phyloP scores from a whole-genome alignment of 1,140 invertebrate genomes.

The Macrobrachium rosenbergii region DNA sequence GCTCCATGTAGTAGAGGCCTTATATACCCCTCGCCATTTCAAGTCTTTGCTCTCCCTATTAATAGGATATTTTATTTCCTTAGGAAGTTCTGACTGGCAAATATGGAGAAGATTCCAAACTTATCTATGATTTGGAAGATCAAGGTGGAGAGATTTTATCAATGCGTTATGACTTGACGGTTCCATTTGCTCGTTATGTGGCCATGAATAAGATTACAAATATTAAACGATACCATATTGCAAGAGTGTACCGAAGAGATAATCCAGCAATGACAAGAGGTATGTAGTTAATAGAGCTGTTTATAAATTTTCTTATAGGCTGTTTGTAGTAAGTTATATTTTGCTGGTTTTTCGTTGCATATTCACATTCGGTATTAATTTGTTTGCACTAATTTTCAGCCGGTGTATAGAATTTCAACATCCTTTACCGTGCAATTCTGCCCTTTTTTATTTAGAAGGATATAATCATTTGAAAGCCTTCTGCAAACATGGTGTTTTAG shows the following conservation, averaged over 20 bases:
- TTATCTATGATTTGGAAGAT: constrained; percentile 98
- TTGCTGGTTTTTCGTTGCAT: not conserved
- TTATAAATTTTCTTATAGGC: too few relatives aligned
- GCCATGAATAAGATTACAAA: constrained; percentile 97
- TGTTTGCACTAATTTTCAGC: too few relatives aligned
- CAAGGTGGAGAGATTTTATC: constrained; percentile 98
- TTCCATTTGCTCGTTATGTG: constrained; percentile 96
- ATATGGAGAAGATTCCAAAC: constrained; percentile 99
- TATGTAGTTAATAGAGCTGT: not conserved
- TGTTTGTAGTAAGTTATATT: not conserved
- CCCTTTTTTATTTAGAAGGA: too few relatives aligned
- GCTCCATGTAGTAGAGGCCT: too few relatives aligned
- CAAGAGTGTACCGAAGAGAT: constrained; percentile 97
- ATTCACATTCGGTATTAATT: not conserved
- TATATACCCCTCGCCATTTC: too few relatives aligned
- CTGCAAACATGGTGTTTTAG: not conserved
- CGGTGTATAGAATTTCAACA: too few relatives aligned
- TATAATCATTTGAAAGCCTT: not conserved
- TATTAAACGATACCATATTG: constrained; percentile 95
- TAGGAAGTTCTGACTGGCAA: constrained; percentile 98
- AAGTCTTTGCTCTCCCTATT: too few relatives aligned
- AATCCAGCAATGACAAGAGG: constrained; percentile 97
- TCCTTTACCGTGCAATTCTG: too few relatives aligned
- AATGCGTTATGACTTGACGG: constrained; percentile 90
- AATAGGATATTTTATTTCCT: not conserved